Base-by-base conservation (phyloP, 2,797 vertebrate genomes). In the Aselliscus stoliczkanus region DNA sequence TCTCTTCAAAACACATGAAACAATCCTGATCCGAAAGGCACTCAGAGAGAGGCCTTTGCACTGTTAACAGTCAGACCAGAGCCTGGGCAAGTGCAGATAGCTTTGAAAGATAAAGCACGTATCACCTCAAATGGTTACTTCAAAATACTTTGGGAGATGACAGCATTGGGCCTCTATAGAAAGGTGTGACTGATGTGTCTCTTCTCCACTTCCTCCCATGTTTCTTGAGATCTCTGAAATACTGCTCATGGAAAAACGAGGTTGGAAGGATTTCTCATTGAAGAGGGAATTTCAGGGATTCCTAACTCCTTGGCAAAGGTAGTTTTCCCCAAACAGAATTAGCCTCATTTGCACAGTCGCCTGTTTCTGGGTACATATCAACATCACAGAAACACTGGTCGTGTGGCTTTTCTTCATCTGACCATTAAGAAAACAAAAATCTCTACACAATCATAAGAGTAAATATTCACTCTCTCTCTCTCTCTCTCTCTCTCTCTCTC, bases 1-100 rank as follows among this genome's bases (percentile, higher is more conserved):
- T 88, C 92, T 90, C 92, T 93, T 94, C 64, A 91, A 92, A 96
- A 85, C 77, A 92, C 42, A 83, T 25, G 67, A 84, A 94, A 75
- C 76, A 72, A 62, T 56, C 47, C 79, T 69, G 85, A 56, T 88
- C 56, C 12, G 4, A 62, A 54, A 94, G 25, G 25, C 44, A 34
- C 29, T 81, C 25, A 4, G 64, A 60, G 47, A 64, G 82, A n/a
- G 47, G 69, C 73, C 90, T 96, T 94, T 70, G 47, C 18, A 67
- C 54, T 8, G 0, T 89, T 88, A 82, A 52, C 15, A 94, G 86
- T 75, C 67, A 76, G 10, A 62, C 52, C n/a, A 80, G 0, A 95
- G 50, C 39, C 96, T 70, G 27, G 31, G 80, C 60, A 58, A 92
- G 72, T 44, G 52, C 80, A 58, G 64, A 67, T 84, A 76, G 23